Conservation (phyloP, 30 jellyfish, hydroid and myxozoan genomes). For the Hydractinia echinata region DNA sequence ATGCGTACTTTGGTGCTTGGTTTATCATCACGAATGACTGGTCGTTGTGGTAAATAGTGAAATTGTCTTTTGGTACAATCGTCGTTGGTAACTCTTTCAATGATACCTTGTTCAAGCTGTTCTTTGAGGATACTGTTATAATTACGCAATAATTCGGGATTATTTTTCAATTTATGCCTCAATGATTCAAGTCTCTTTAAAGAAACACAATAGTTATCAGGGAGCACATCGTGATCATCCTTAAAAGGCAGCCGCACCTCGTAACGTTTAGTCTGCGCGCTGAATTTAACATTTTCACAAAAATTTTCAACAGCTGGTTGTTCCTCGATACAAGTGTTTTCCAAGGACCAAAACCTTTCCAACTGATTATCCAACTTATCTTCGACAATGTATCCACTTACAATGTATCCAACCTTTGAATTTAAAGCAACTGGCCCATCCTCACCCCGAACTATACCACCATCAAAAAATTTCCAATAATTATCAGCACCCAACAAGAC, state of each 20-base stretch:
- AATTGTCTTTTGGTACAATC: constrained; percentile 35
- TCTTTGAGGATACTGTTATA: constrained; percentile 36
- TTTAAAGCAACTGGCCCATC: no score
- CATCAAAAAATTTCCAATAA: no score
- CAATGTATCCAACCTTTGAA: no score
- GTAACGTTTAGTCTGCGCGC: constrained; percentile 10
- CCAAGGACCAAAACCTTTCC: no score
- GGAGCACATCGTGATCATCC: constrained; percentile 31
- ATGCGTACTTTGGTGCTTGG: constrained; percentile 58
- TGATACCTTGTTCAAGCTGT: constrained; percentile 39
- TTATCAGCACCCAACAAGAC: constrained; percentile 1
- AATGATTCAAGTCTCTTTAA: constrained; percentile 17
- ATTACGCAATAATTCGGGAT: constrained; percentile 25
- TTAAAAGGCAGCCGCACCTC: constrained; percentile 44
- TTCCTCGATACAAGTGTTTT: no score
- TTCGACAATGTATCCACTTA: neutral
- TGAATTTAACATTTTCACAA: no score
- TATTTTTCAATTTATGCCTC: constrained; percentile 12
- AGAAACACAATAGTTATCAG: constrained; percentile 21
- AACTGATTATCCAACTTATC: no score
- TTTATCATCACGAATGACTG: constrained; percentile 51
- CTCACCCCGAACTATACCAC: no score
- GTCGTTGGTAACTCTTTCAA: constrained; percentile 38
- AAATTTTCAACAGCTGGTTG: no score
- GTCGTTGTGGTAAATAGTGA: constrained; percentile 52